Percentiles rank a stretch among this genome's conserved stretches.
Conservation (phyloP, 2,113 vertebrate genomes). For the Chaenogobius annularis region DNA sequence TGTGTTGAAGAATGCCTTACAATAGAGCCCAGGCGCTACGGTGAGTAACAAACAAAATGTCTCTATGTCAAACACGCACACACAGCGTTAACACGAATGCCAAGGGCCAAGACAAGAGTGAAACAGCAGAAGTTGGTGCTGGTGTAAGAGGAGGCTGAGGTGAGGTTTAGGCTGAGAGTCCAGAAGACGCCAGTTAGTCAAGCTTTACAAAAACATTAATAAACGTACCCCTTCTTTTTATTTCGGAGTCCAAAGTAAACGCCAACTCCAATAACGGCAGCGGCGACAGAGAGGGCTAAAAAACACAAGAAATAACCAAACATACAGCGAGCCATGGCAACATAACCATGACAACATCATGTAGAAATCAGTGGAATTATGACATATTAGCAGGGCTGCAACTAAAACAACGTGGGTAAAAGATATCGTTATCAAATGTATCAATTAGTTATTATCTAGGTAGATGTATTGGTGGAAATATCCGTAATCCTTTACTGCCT, state of each 20-base stretch:
- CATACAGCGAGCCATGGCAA: background rate
- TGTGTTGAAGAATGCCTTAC: constrained; percentile 10
- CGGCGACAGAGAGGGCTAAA: no score
- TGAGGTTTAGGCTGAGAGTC: no score
- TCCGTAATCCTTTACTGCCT: no score
- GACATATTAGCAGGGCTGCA: background rate
- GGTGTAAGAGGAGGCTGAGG: background rate
- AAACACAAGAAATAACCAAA: background rate
- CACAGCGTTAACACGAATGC: background rate
- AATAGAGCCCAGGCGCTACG: background rate
- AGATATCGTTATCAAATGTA: no score
- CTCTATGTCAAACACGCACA: no score
- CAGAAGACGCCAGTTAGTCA: background rate
- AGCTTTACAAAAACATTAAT: background rate
- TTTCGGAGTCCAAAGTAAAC: background rate
- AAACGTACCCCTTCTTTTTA: constrained; percentile 37
- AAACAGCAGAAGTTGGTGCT: background rate
- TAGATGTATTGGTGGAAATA: no score
- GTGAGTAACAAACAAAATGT: background rate
- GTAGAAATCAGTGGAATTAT: background rate
- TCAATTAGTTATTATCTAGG: no score
- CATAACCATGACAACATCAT: no score
- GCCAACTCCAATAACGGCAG: no score
- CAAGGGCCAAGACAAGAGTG: background rate
- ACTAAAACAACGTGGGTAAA: no score